Base-by-base conservation (phyloP, 2,113 vertebrate species). In the Tinamus guttatus region DNA sequence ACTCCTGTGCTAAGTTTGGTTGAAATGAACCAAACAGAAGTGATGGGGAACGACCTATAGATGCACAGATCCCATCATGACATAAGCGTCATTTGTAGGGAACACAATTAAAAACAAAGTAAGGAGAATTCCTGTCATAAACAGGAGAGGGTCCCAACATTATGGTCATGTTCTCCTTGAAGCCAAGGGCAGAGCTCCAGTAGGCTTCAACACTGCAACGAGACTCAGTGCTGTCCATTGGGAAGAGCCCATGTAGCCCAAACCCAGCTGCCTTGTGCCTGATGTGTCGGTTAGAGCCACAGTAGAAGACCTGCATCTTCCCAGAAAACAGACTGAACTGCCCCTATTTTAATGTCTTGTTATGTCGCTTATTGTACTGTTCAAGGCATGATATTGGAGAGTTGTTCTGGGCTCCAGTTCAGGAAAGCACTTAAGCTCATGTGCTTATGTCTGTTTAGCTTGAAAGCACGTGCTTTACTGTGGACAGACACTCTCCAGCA, bases 141-240 rank as follows among this genome's bases (percentile, higher is more conserved):
- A 21, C 25, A 59, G 38, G 38, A 86, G 38, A 63, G 7, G 4
- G 4, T 8, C 10, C 28, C 71, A 59, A 21, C 5, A 11, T 9
- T 40, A 15, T 9, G 7, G 18, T 10, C 41, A 7, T 28, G 13
- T 40, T 85, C 60, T 76, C 34, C 40, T 74, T 49, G 81, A 88
- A 81, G 40, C 45, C 27, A n/a, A 34, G 20, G 27, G 38, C 36
- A 85, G 60, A 89, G 13, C 47, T 85, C 49, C 3, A 0, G 28
- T 8, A 43, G 59, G 28, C 51, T 87, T 58, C 59, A 73, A 8
- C 1, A 1, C 47, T 21, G 17, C 40, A 52, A 6, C 12, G 41
- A 41, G 5, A 36, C 2, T 0, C 49, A n/a, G 25, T 1, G 2
- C 30, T 25, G 30, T 14, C 14, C 0, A 0, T 38, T 24, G 47